These are phyloP conservation scores for Ischnus inquisitorius DNA, from an alignment of 2,888 invertebrate genomes.

Conservation along the genomic window DNA sequence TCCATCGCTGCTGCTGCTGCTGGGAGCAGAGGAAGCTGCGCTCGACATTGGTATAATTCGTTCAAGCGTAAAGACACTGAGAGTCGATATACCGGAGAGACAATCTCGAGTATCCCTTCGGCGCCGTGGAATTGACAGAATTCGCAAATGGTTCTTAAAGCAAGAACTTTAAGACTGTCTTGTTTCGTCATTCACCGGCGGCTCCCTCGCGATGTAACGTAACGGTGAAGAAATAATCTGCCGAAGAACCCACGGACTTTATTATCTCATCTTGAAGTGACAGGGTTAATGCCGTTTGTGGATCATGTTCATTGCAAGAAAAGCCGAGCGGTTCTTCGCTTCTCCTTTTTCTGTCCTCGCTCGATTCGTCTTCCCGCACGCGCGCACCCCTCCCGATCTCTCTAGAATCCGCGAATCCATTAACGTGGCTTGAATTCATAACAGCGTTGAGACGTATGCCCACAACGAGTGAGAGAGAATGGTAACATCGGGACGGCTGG, in stretches of 20 bases:
- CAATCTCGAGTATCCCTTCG: slow-evolving; percentile 11
- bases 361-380: slow-evolving; percentile 52
- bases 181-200: background rate
- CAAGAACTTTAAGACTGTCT: background rate
- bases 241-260: slow-evolving; percentile 16
- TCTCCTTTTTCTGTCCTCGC: background rate
- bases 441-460: slow-evolving; percentile 53
- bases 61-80: slow-evolving; percentile 50
- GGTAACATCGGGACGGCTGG: slow-evolving; percentile 55
- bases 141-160: slow-evolving; percentile 44
- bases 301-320: slow-evolving; percentile 19
- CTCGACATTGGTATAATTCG: slow-evolving; percentile 57
- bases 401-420: slow-evolving; percentile 63
- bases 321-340: background rate
- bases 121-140: slow-evolving; percentile 61
- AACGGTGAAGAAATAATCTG: slow-evolving; percentile 22
- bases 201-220: background rate
- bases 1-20: slow-evolving; percentile 35
- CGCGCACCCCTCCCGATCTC: slow-evolving; percentile 44
- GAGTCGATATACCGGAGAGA: slow-evolving; percentile 41
- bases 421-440: slow-evolving; percentile 69
- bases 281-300: slow-evolving; percentile 18
- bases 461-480: slow-evolving; percentile 38
- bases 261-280: slow-evolving; percentile 31
- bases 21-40: slow-evolving; percentile 52